Evolutionary conservation across 2,888 invertebrate genomes (phyloP).

Genomic region (Agrotis ipsilon): DNA sequence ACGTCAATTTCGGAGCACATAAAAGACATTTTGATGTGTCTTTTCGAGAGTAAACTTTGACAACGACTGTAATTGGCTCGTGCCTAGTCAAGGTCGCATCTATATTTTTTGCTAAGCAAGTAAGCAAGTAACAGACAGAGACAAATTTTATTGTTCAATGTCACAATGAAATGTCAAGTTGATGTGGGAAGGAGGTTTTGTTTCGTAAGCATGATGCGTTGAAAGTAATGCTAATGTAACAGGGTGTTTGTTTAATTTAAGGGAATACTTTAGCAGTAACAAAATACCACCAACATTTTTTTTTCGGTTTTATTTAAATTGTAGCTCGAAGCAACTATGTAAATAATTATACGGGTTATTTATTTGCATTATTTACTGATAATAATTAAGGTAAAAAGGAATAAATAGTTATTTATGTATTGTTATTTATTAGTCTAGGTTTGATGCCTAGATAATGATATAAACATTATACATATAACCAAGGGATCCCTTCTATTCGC

Average conservation of each 20-base stretch:
- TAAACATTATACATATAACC: too few relatives aligned
- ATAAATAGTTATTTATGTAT: too few relatives aligned
- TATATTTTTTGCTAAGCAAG: slow-evolving; percentile 41
- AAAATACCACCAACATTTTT: not conserved
- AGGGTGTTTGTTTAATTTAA: not conserved
- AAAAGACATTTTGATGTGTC: slow-evolving; percentile 21
- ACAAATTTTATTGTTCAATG: slow-evolving; percentile 45
- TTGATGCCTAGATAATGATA: too few relatives aligned
- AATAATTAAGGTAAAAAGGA: too few relatives aligned
- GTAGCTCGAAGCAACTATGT: too few relatives aligned
- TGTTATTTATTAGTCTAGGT: too few relatives aligned
- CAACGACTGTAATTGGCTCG: slow-evolving; percentile 35
- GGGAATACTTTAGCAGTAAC: not conserved
- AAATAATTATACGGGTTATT: too few relatives aligned
- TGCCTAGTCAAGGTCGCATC: slow-evolving; percentile 40
- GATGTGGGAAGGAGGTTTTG: slow-evolving; percentile 15
- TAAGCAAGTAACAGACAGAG: slow-evolving; percentile 16
- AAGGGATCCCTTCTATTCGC: too few relatives aligned
- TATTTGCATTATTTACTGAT: too few relatives aligned
- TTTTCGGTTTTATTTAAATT: not conserved
- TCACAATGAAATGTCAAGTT: slow-evolving; percentile 39
- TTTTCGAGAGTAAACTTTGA: slow-evolving; percentile 32
- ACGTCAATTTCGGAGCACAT: slow-evolving; percentile 13
- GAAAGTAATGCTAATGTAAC: slow-evolving; percentile 6
- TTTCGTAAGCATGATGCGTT: slow-evolving; percentile 26